These are phyloP conservation scores for Presbytis comata DNA, from an alignment of 2,797 vertebrate genomes.

Conservation along the genomic window DNA sequence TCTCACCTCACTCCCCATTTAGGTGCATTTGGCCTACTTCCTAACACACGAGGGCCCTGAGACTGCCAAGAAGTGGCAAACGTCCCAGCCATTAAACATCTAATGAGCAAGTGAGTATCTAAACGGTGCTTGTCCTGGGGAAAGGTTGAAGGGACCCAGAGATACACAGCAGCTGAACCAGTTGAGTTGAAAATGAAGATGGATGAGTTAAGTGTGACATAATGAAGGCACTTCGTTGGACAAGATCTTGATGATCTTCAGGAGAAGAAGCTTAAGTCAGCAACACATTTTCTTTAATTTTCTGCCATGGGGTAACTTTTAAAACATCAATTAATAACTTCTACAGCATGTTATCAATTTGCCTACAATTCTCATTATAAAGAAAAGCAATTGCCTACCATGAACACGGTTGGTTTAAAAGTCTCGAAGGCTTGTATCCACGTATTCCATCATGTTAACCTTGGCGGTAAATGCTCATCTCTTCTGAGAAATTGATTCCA, in stretches of 20 bases:
- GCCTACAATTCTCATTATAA: constrained; percentile 29
- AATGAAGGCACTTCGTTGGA: not conserved
- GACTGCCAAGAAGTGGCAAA: not conserved
- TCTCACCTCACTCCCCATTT: not conserved
- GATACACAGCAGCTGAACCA: not conserved
- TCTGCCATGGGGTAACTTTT: not conserved
- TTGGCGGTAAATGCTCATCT: not conserved
- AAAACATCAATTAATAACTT: constrained; percentile 42
- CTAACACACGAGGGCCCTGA: not conserved
- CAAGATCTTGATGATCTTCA: not conserved
- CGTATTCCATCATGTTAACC: not conserved
- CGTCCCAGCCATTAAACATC: not conserved
- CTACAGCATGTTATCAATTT: not conserved
- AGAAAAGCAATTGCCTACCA: not conserved
- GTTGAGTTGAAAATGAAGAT: not conserved
- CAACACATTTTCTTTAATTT: not conserved
- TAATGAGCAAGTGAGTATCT: not conserved
- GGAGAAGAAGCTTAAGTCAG: not conserved
- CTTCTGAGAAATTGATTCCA: not conserved
- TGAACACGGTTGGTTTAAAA: not conserved
- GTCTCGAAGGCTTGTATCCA: not conserved
- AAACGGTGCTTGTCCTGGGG: not conserved
- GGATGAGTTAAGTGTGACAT: not conserved
- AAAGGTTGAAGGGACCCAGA: not conserved
- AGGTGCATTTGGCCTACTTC: not conserved